Evolutionary conservation across 2,113 vertebrate genomes (phyloP), one percentile per base, ranked within the genome.

Genomic region (Anolis sagrei): DNA sequence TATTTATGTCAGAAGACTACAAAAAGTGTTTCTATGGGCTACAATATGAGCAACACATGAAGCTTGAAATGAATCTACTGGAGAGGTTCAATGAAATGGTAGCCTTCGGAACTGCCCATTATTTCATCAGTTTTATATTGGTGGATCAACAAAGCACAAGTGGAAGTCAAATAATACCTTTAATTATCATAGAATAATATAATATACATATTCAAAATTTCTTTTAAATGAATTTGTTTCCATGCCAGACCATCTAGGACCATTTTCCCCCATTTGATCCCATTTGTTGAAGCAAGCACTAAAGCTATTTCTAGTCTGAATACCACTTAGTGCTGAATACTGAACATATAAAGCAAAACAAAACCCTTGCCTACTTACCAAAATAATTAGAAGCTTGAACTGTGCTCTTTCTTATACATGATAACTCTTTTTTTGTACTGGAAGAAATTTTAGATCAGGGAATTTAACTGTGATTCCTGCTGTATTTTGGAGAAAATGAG

Each of bases 41-140:
- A 74, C 70, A 77, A 83, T 68, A 81, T 66, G 69, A 83, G 25
- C 4, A 77, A 36, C 34, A 82, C 58, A 75, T 82, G 76, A 89
- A 87, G 51, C 23, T 13, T 32, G 34, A 32, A 79, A 79, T 78
- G 8, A 89, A 89, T 83, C 34, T 61, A 78, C 84, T 74, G n/a
- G 87, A 89, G 76, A 51, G 0, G 0, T 93, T 93, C 80, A 88
- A 70, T 49, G 89, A 89, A 90, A 92, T 87, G 82, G 75, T 69
- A 34, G 34, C 36, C 85, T 88, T 72, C 89, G 87, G 90, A 89
- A 10, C 79, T 58, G 79, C 84, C n/a, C 49, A 58, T 25, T 68
- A 27, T 90, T 85, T 66, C 72, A 88, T 78, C 81, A 84, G 75
- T 76, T 66, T 81, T 32, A 73, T n/a, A 85, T 73, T 89, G 69